Percentiles rank a stretch among this genome's conserved stretches.
Evolutionary conservation across 1,140 invertebrate species (phyloP).

Genomic region (Propsilocerus akamusi): DNA sequence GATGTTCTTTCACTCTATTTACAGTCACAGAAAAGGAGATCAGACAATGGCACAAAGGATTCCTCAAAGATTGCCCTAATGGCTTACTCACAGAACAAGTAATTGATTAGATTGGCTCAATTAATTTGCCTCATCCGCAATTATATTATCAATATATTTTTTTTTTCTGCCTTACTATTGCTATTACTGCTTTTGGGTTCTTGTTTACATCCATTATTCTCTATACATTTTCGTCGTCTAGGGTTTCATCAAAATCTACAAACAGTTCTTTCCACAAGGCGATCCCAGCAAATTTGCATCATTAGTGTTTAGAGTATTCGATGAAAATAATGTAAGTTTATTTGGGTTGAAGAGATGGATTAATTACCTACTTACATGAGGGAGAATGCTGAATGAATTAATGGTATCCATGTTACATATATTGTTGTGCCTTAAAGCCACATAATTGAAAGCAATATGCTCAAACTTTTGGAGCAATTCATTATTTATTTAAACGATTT

Average conservation of each 20-base stretch:
- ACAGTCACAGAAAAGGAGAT: conserved; percentile 75
- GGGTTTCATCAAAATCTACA: conserved; percentile 98
- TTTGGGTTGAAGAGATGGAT: too few species aligned
- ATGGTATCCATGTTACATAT: too few species aligned
- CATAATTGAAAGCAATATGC: too few species aligned
- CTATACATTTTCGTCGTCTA: conserved; percentile 23
- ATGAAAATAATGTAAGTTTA: conserved; percentile 94
- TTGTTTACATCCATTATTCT: background rate
- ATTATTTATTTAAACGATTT: too few species aligned
- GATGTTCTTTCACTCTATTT: conserved; percentile 29
- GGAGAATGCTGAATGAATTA: too few species aligned
- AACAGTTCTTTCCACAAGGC: conserved; percentile 96
- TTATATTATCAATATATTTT: too few species aligned
- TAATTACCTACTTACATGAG: too few species aligned
- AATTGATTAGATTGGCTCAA: conserved; percentile 19
- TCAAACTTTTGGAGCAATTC: too few species aligned
- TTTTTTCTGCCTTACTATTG: too few species aligned
- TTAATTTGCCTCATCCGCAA: background rate
- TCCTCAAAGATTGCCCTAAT: conserved; percentile 84
- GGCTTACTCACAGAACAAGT: conserved; percentile 83
- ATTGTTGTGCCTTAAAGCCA: too few species aligned
- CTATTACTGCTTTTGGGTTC: conserved; percentile 1
- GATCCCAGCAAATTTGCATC: conserved; percentile 95
- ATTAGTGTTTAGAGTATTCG: conserved; percentile 93
- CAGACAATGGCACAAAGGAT: conserved; percentile 83